Evolutionary conservation across 2,797 vertebrate genomes (phyloP).

Genomic region (Acanthiza pusilla): DNA sequence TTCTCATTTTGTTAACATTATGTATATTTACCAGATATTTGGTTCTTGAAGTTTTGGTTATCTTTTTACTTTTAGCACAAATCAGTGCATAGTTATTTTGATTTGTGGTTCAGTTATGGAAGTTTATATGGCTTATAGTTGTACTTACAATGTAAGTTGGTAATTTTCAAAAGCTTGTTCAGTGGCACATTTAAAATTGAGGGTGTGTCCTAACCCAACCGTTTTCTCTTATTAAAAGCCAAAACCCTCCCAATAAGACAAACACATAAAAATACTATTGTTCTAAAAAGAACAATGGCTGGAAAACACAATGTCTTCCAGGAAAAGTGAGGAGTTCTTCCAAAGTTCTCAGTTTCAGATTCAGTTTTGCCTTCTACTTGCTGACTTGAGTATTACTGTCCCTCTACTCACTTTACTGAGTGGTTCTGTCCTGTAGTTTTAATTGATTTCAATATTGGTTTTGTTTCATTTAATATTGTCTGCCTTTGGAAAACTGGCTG

Average conservation of each 20-base stretch:
- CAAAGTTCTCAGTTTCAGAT: not conserved
- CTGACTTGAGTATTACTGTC: not conserved
- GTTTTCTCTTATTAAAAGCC: not conserved
- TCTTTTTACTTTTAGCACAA: not conserved
- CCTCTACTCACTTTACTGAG: not conserved
- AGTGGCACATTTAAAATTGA: not conserved
- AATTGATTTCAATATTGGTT: not conserved
- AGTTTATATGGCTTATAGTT: not conserved
- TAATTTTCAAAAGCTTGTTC: not conserved
- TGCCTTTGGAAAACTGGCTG: not conserved
- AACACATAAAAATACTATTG: not conserved
- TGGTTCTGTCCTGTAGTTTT: not conserved
- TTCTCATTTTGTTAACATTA: not conserved
- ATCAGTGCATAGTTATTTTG: not conserved
- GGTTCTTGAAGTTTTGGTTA: not conserved
- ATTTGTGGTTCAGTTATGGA: not conserved
- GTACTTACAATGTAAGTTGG: not conserved
- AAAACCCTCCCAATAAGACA: not conserved
- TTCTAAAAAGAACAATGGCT: not conserved
- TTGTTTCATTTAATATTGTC: not conserved
- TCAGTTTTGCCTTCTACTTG: not conserved
- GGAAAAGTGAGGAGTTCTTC: not conserved
- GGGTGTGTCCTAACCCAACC: not conserved
- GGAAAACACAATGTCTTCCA: not conserved
- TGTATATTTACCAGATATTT: not conserved